phyloP scores from a whole-genome alignment of 1,140 invertebrate species.

The Euura saliciscinereae region DNA sequence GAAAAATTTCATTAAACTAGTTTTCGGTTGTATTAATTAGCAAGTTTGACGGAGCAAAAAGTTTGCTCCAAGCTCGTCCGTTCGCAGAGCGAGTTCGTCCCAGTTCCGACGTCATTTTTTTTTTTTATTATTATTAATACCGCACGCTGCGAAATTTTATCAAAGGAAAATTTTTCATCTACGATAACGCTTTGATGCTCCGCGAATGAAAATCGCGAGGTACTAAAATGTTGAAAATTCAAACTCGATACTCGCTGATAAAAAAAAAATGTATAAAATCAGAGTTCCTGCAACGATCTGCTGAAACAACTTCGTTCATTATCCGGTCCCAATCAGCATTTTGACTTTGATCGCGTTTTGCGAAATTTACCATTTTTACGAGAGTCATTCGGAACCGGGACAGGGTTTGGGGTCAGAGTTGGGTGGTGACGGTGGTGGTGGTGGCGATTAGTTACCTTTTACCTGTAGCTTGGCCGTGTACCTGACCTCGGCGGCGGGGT shows the following conservation, averaged over 20 bases:
- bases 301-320: too few relatives aligned
- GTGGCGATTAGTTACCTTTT: constrained; percentile 74
- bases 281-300: too few relatives aligned
- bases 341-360: background rate
- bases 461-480: constrained; percentile 82
- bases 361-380: background rate
- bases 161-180: too few relatives aligned
- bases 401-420: constrained; percentile 42
- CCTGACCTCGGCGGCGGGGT: constrained; percentile 78
- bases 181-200: too few relatives aligned
- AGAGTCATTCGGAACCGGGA: constrained; percentile 17
- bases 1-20: background rate
- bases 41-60: background rate
- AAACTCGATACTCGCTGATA: background rate
- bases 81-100: background rate
- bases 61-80: background rate
- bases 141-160: too few relatives aligned
- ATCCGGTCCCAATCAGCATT: too few relatives aligned
- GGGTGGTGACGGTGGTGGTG: constrained; percentile 6
- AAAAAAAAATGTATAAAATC: background rate
- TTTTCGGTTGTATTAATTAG: background rate
- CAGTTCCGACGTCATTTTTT: background rate
- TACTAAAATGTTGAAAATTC: background rate
- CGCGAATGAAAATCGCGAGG: too few relatives aligned
- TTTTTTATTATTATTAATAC: background rate